Evolutionary conservation across 2,797 vertebrate species (phyloP), one percentile per base, ranked within the genome.

Genomic region (Xyrichtys novacula): DNA sequence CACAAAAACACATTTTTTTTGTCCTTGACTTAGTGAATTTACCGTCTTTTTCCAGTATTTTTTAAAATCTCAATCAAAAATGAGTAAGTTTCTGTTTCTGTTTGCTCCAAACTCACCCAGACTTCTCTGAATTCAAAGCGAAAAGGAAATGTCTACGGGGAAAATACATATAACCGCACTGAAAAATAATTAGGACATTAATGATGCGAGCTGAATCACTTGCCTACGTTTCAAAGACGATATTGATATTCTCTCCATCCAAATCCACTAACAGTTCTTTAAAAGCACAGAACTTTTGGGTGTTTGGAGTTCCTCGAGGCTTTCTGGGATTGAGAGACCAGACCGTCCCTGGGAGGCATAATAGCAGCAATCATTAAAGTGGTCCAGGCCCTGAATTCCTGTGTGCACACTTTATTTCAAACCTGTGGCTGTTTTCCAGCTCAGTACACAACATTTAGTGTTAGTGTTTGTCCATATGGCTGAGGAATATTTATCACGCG

Each of bases 181-280:
- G 48, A 52, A n/a, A 55, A 48, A 65, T 54, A 49, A 68, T 65
- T 39, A 32, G 29, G 16, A 63, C 36, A 53, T 65, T 31, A 34
- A 76, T 52, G 26, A 76, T 52, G 26, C 20, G 17, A 25, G 56
- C 72, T n/a, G 49, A 70, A 28, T 74, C 54, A 49, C 29, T 49
- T 64, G 58, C 66, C 40, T 20, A 5, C n/a, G 31, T 58, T 78
- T 80, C 59, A 78, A 73, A 52, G 9, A 19, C 48, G 44, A 67
- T 16, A 48, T 65, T 46, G 61, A 43, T 39, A 25, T 48, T 20
- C 12, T 46, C 54, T 79, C 39, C 31, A 47, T 56, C 47, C n/a
- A 44, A 56, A 62, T 65, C 56, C 46, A 60, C 29, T 66, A 34
- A 29, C 59, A 50, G 17, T 6, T 7, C 34, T 52, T 34, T 29